A percentile compares a stretch with the other conserved stretches of the same genome.
Conservation (phyloP, 92 coral and sea anemone genomes). For the Parazoanthus swiftii region DNA sequence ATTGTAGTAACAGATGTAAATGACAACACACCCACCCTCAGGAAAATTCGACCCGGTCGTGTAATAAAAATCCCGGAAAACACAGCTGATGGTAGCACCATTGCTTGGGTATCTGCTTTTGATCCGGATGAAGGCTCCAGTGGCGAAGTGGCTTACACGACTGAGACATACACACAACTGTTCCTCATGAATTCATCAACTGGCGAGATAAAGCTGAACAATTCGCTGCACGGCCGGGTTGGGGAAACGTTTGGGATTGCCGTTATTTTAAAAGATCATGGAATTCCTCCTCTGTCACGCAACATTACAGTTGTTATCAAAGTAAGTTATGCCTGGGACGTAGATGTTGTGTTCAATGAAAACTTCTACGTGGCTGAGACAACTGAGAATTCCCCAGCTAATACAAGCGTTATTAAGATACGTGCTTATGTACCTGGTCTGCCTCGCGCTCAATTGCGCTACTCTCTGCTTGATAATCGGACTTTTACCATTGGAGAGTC, state of each 20-base stretch:
- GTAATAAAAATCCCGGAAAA: slow-evolving; percentile 54
- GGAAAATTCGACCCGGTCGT: slow-evolving; percentile 34
- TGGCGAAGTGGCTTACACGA: slow-evolving; percentile 28
- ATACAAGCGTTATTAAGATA: slow-evolving; percentile 46
- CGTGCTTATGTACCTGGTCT: slow-evolving; percentile 55
- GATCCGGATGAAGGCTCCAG: slow-evolving; percentile 53
- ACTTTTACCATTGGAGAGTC: slow-evolving; percentile 38
- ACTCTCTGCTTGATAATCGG: slow-evolving; percentile 18
- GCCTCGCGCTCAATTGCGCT: slow-evolving; percentile 39
- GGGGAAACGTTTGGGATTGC: slow-evolving; percentile 35
- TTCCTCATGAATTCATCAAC: slow-evolving; percentile 45
- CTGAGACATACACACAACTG: background rate
- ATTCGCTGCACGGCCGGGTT: slow-evolving; percentile 52
- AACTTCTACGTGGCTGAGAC: slow-evolving; percentile 34
- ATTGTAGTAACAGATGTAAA: slow-evolving; percentile 44
- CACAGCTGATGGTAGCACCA: slow-evolving; percentile 28
- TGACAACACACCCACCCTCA: slow-evolving; percentile 53
- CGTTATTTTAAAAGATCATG: slow-evolving; percentile 46
- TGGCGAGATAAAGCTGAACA: slow-evolving; percentile 47
- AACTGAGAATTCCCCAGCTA: slow-evolving; percentile 48
- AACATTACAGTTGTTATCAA: slow-evolving; percentile 45
- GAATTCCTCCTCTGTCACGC: slow-evolving; percentile 31
- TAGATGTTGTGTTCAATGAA: slow-evolving; percentile 42
- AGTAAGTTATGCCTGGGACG: slow-evolving; percentile 53
- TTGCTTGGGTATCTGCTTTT: slow-evolving; percentile 46